A percentile compares a stretch with the other conserved stretches of the same genome.
Conservation (phyloP, 2,888 invertebrate species). For the Lithophane semibrunnea region DNA sequence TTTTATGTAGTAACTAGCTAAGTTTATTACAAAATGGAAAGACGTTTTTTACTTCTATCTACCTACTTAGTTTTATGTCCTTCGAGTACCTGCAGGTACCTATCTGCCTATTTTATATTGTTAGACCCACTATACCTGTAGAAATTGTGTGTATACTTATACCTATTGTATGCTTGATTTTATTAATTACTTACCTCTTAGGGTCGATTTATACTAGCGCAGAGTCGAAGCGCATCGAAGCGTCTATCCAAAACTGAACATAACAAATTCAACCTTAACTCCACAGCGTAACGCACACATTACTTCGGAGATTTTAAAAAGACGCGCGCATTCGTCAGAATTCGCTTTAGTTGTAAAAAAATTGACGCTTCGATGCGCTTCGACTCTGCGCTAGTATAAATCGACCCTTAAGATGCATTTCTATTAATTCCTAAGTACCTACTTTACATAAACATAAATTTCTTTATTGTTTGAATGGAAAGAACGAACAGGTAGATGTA, state of each 20-base stretch:
- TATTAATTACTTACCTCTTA: slow-evolving; percentile 2
- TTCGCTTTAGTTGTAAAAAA: too few relatives aligned
- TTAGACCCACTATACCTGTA: neutral
- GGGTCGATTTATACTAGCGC: too few relatives aligned
- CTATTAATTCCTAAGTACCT: slow-evolving; percentile 19
- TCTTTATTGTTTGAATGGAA: slow-evolving; percentile 25
- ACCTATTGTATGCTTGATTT: slow-evolving; percentile 14
- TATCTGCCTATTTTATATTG: slow-evolving; percentile 30
- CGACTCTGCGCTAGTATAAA: too few relatives aligned
- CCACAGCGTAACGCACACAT: too few relatives aligned
- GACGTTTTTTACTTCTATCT: slow-evolving; percentile 7
- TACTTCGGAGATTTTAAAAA: too few relatives aligned
- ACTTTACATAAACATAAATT: slow-evolving; percentile 1
- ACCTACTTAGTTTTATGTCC: neutral
- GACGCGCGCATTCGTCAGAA: too few relatives aligned
- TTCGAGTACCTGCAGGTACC: slow-evolving; percentile 2
- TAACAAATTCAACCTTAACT: too few relatives aligned
- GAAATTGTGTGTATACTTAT: neutral
- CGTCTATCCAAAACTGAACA: too few relatives aligned
- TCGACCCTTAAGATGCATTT: slow-evolving; percentile 11
- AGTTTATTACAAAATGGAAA: neutral
- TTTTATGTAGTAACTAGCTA: slow-evolving; percentile 23
- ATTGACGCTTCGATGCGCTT: too few relatives aligned
- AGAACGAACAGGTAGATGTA: neutral
- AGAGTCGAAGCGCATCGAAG: too few relatives aligned